Evolutionary conservation across 2,113 vertebrate species (phyloP).

Genomic region (Trachemys scripta): DNA sequence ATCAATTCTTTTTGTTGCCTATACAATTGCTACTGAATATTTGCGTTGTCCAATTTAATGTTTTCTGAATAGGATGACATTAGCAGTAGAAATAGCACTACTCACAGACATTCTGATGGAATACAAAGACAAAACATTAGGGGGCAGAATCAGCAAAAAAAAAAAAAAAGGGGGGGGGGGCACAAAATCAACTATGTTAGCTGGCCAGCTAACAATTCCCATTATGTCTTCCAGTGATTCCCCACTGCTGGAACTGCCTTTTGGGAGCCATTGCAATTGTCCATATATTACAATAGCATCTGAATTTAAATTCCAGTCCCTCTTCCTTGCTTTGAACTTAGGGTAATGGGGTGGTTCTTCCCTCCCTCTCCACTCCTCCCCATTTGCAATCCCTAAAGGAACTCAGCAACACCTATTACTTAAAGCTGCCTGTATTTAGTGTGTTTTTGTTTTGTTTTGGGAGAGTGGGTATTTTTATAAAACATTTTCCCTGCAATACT

Average conservation of each 20-base stretch:
- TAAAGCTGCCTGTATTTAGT: not conserved
- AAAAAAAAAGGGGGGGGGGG: not conserved
- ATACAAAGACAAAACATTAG: not conserved
- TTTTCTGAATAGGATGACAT: rapidly evolving
- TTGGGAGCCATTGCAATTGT: not conserved
- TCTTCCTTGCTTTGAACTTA: not conserved
- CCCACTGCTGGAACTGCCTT: not conserved
- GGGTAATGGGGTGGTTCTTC: not conserved
- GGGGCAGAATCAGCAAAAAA: not conserved
- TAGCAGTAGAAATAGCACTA: not conserved
- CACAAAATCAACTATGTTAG: not conserved
- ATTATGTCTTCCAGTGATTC: not conserved
- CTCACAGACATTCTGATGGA: not conserved
- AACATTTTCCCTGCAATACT: not conserved
- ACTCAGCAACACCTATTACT: not conserved
- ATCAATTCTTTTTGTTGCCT: not conserved
- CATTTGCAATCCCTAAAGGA: not conserved
- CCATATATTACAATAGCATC: not conserved
- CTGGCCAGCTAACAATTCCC: not conserved
- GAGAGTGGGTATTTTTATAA: not conserved
- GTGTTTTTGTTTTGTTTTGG: not conserved
- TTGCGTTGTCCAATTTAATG: not conserved
- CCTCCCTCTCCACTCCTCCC: not conserved
- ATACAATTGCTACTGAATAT: rapidly evolving
- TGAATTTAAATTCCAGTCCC: not conserved